Evolutionary conservation across 2,797 vertebrate genomes (phyloP).

Genomic region (Meda fulgida): DNA sequence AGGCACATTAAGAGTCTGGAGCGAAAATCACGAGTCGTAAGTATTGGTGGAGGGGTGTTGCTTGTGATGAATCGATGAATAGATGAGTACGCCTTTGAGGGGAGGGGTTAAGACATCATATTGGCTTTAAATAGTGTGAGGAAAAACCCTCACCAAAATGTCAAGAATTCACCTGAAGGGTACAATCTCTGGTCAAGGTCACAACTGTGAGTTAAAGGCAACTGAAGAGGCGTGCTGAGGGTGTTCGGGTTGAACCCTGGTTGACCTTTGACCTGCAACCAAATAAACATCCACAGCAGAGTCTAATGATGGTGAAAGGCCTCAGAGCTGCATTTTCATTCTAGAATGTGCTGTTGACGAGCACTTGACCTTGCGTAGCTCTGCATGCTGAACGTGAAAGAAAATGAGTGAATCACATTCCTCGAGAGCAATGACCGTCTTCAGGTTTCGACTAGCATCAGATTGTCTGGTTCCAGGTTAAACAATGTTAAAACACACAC

Average conservation of each 20-base stretch:
- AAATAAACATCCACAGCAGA: constrained; percentile 38
- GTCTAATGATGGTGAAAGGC: constrained; percentile 64
- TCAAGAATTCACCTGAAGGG: constrained; percentile 53
- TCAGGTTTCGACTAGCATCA: constrained; percentile 35
- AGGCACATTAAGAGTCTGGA: constrained; percentile 91
- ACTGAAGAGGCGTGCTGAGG: constrained; percentile 75
- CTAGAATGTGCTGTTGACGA: background rate
- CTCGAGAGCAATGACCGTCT: constrained; percentile 14
- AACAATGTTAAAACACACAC: constrained; percentile 42
- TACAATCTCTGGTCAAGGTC: constrained; percentile 73
- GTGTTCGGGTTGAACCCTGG: constrained; percentile 62
- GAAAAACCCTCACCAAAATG: constrained; percentile 32
- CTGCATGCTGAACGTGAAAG: constrained; percentile 14
- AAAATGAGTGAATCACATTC: constrained; percentile 7
- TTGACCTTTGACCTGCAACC: constrained; percentile 61
- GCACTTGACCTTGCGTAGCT: constrained; percentile 32
- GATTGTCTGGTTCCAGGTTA: constrained; percentile 57
- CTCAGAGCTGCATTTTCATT: constrained; percentile 73
- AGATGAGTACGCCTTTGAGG: constrained; percentile 65
- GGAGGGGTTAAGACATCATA: constrained; percentile 73
- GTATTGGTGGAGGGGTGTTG: constrained; percentile 60
- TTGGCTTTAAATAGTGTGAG: constrained; percentile 57
- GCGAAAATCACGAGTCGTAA: constrained; percentile 75
- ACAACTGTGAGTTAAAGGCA: constrained; percentile 83
- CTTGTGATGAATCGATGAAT: constrained; percentile 57